Conservation (phyloP, 2,888 invertebrate genomes). For the Xestobium rufovillosum region DNA sequence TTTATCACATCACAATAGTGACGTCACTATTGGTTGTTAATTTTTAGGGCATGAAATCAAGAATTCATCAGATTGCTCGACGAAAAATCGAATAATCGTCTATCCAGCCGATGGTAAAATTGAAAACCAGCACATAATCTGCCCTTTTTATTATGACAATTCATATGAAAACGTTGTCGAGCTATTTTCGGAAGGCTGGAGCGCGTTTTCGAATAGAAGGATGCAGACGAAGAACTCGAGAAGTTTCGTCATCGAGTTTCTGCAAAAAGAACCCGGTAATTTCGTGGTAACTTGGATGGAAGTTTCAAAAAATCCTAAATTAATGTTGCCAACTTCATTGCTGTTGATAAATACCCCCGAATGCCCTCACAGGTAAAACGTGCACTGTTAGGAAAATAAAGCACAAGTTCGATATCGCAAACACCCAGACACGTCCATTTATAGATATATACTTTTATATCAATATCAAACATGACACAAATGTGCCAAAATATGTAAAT, state of each 20-base stretch:
- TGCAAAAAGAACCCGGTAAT: conserved; percentile 64
- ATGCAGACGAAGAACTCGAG: conserved; percentile 46
- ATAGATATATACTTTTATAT: no score
- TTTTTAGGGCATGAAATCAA: conserved; percentile 47
- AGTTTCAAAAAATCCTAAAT: conserved; percentile 59
- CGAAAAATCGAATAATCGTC: conserved; percentile 63
- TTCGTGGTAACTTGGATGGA: conserved; percentile 75
- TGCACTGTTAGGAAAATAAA: no score
- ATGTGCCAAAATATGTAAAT: no score
- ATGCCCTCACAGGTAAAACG: conserved; percentile 64
- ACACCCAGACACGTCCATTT: no score
- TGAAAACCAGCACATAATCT: conserved; percentile 56
- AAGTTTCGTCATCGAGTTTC: conserved; percentile 68
- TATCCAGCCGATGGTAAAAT: conserved; percentile 60
- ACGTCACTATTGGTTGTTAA: no score
- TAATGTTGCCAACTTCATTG: conserved; percentile 44
- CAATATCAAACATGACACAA: no score
- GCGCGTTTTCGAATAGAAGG: conserved; percentile 42
- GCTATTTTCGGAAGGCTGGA: conserved; percentile 60
- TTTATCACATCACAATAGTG: no score
- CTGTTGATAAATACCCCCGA: conserved; percentile 54
- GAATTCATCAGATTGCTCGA: conserved; percentile 49
- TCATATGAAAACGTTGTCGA: conserved; percentile 50
- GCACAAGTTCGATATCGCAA: no score
- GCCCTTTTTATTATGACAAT: conserved; percentile 49